Evolutionary conservation across 2,797 vertebrate genomes (phyloP), one percentile per base, ranked within the genome.

Genomic region (Nannoperca australis): DNA sequence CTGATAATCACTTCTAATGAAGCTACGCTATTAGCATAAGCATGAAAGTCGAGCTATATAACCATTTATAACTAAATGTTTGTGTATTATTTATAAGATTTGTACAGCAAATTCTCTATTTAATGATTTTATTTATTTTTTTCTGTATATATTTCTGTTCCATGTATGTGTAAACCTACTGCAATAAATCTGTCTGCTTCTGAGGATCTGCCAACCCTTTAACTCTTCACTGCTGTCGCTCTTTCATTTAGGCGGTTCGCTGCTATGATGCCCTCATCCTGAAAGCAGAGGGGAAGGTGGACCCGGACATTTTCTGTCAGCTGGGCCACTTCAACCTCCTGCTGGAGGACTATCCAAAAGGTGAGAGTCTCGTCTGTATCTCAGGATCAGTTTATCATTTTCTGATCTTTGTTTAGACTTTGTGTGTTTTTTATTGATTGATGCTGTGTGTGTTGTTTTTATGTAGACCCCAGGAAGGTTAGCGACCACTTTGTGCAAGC

Each of bases 281-380:
- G 94, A 99, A 99, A 96, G 96, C 97, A 82, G 97, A 99, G 93
- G 98, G 98, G 91, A 99, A 99, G 94, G 97, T 99, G 89, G 98
- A 99, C 73, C 96, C 97, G 78, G 97, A 99, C 94, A 95, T 98
- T 93, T 98, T 99, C 95, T 99, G 98, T 96, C 97, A 98, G 91
- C 96, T 99, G 92, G 98, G 97, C 90, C 98, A 99, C 95, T 99
- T 98, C 95, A 98, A 97, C 95, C 97, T 99, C 84, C 95, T 99
- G 88, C 96, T 99, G 94, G 97, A 99, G 96, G 98, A 99, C 93
- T 99, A 98, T 96, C 95, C 97, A 93, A 99, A 99, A 99, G 98
- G 98, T 99, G 94, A 96, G 94, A 24, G 30, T 44, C 27, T 70
- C 8, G 36, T 44, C 42, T 54, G 8, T 24, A 18, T 2, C 14